Conservation (phyloP, 1,140 invertebrate species). For the Pseudoatta argentina region DNA sequence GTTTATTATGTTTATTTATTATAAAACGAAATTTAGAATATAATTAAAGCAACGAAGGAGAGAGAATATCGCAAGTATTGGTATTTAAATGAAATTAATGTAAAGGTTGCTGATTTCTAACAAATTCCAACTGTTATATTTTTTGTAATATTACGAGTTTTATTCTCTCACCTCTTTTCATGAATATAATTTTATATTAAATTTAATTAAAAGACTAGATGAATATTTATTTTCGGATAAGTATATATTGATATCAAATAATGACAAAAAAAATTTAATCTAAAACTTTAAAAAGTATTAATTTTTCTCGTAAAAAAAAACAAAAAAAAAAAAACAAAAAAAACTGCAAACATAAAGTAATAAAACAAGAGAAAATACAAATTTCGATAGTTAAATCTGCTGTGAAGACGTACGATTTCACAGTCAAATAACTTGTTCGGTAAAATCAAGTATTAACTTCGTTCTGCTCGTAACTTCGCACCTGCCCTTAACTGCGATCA, state of each 20-base stretch:
- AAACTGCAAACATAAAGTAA: neutral
- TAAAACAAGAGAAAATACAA: neutral
- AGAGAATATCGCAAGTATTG: neutral
- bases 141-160: neutral
- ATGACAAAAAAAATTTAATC: neutral
- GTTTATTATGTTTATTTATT: neutral
- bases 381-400: neutral
- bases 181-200: too few relatives aligned
- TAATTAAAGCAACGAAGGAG: neutral
- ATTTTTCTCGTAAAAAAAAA: neutral
- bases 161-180: neutral
- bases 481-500: conserved; percentile 1
- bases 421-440: conserved; percentile 12
- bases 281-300: neutral
- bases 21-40: neutral
- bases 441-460: conserved; percentile 8
- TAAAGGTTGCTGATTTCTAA: neutral
- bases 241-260: neutral
- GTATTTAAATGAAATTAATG: neutral
- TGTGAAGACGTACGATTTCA: neutral
- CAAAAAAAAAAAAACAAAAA: too few relatives aligned
- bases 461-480: conserved; percentile 27
- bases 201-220: neutral
- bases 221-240: neutral
- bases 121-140: neutral